Evolutionary conservation across 2,113 vertebrate genomes (phyloP), one percentile per base, ranked within the genome.

Genomic region (Paralichthys olivaceus): DNA sequence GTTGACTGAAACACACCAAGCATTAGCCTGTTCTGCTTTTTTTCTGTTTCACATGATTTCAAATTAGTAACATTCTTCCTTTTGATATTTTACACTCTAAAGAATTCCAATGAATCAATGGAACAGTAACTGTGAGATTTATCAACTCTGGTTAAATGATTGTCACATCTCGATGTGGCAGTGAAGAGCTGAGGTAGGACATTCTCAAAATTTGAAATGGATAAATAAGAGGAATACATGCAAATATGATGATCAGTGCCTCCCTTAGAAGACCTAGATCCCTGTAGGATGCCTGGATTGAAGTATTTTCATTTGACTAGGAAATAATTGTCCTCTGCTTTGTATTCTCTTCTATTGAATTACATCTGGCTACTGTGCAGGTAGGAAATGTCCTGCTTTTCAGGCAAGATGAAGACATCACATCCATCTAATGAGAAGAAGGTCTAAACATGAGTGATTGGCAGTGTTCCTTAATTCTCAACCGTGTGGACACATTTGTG

Each of bases 321-420:
- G n/a, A 70, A 74, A 60, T 81, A 69, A 77, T 92, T 92, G 69
- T 90, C 90, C 40, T 91, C 75, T 93, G 88, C 87, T 90, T 84
- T 92, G 90, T 87, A 81, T 90, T 87, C 82, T 81, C 78, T 74
- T 69, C 20, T 53, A n/a, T 87, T 66, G 74, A 91, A 75, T 87
- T 84, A 87, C 85, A 81, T 49, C 88, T 80, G 89, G 87, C 89
- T 77, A 85, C 80, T 63, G 76, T 77, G 80, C 89, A 90, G 91
- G 92, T 94, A 92, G 89, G 89, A 89, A 5, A 80, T 76, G 51
- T 68, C 64, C 45, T 67, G 32, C 8, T 69, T 65, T 26, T n/a
- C 11, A 37, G 8, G 51, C 19, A 15, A 53, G 49, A 53, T 49
- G 28, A 67, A 22, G 22, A 25, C 60, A 62, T 19, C 29, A 57